These are phyloP conservation scores for Oreonectes daqikongensis DNA, from an alignment of 2,797 vertebrate species.

Conservation along the genomic window DNA sequence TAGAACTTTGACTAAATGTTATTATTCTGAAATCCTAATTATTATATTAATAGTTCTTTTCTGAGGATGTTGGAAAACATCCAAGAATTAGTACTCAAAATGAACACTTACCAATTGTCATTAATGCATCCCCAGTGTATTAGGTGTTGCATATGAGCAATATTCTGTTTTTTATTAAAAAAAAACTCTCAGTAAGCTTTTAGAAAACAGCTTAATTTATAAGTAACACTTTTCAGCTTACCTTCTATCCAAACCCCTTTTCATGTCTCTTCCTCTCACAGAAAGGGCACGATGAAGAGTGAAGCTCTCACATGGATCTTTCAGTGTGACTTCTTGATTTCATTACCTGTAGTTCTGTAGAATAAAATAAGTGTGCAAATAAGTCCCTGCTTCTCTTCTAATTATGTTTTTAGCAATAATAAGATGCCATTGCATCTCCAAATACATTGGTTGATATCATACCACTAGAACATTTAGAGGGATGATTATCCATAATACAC, in stretches of 20 bases:
- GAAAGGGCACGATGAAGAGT: conserved; percentile 58
- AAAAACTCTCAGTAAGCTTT: background rate
- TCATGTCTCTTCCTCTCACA: conserved; percentile 38
- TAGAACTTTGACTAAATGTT: no score
- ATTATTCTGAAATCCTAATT: no score
- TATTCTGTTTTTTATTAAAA: background rate
- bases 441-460: background rate
- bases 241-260: background rate
- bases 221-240: background rate
- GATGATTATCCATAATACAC: no score
- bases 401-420: background rate
- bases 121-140: background rate
- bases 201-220: background rate
- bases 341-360: conserved; percentile 45
- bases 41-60: background rate
- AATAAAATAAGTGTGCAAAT: conserved; percentile 48
- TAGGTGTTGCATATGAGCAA: background rate
- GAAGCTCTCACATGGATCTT: conserved; percentile 44
- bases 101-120: background rate
- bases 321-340: conserved; percentile 29
- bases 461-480: background rate
- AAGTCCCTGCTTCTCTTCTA: conserved; percentile 2
- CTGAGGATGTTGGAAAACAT: background rate
- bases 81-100: background rate
- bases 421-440: background rate